Conservation (phyloP, 2,113 vertebrate species). For the Paracanthobrama guichenoti region DNA sequence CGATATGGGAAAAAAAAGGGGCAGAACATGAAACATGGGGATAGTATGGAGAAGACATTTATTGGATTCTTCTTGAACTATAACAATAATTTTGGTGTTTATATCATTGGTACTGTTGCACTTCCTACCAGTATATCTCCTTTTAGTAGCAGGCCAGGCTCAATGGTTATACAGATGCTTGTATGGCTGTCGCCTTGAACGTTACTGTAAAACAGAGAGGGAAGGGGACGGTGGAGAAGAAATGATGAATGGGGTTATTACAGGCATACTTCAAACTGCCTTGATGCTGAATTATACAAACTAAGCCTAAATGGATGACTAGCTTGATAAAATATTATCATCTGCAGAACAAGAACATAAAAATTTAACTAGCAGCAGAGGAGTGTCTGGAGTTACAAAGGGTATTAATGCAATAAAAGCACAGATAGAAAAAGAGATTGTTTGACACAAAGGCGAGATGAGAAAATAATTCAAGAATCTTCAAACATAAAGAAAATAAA, state of each 20-base stretch:
- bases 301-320: constrained; percentile 7
- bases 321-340: constrained; percentile 10
- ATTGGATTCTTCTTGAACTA: background rate
- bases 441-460: background rate
- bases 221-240: background rate
- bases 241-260: background rate
- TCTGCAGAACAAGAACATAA: constrained; percentile 28
- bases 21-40: background rate
- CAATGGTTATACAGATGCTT: constrained; percentile 97
- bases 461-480: background rate
- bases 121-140: constrained; percentile 92
- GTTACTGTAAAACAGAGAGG: constrained; percentile 73
- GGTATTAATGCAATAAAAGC: background rate
- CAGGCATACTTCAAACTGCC: background rate
- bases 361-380: constrained; percentile 8
- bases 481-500: too few species aligned
- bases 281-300: background rate
- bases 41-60: background rate
- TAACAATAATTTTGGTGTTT: background rate
- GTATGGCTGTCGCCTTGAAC: constrained; percentile 96
- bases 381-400: background rate
- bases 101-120: background rate
- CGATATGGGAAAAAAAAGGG: background rate
- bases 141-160: constrained; percentile 92
- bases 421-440: background rate